phyloP scores from a whole-genome alignment of 2,113 vertebrate species.

The Monopterus albus region DNA sequence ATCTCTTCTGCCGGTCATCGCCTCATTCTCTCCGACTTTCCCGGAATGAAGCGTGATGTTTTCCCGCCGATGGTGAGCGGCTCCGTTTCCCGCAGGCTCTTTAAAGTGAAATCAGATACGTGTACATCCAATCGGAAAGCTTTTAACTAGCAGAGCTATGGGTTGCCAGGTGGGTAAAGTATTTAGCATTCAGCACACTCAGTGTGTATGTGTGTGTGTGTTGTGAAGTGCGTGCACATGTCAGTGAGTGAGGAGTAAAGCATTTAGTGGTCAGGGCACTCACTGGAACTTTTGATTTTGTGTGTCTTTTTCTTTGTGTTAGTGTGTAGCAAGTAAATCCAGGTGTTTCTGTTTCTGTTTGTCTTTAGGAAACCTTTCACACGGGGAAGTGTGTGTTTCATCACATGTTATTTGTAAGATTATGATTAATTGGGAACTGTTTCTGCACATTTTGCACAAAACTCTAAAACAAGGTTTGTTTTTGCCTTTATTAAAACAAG shows the following conservation, averaged over 20 bases:
- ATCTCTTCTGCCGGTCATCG: slow-evolving; percentile 78
- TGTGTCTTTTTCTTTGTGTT: slow-evolving; percentile 1
- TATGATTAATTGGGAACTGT: not conserved
- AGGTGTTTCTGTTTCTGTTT: slow-evolving; percentile 9
- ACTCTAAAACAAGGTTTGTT: too few species aligned
- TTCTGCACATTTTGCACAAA: too few species aligned
- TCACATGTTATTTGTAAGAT: too few species aligned
- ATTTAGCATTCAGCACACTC: slow-evolving; percentile 66
- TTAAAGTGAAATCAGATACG: slow-evolving; percentile 82
- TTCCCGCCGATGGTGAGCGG: slow-evolving; percentile 83
- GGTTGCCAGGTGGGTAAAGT: slow-evolving; percentile 77
- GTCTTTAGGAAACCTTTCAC: not conserved
- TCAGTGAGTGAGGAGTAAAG: slow-evolving; percentile 56
- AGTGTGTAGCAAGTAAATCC: not conserved
- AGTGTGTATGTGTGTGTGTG: slow-evolving; percentile 32
- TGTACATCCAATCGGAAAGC: slow-evolving; percentile 75
- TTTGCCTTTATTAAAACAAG: too few species aligned
- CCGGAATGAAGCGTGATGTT: slow-evolving; percentile 82
- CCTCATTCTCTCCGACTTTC: slow-evolving; percentile 78
- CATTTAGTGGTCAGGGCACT: slow-evolving; percentile 64
- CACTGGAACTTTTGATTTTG: slow-evolving; percentile 28
- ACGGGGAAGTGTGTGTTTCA: not conserved
- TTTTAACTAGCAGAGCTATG: slow-evolving; percentile 81
- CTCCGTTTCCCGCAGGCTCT: slow-evolving; percentile 85
- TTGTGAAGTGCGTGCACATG: slow-evolving; percentile 41